Evolutionary conservation across 2,113 vertebrate species (phyloP), one percentile per base, ranked within the genome.

Genomic region (Caranx melampygus): DNA sequence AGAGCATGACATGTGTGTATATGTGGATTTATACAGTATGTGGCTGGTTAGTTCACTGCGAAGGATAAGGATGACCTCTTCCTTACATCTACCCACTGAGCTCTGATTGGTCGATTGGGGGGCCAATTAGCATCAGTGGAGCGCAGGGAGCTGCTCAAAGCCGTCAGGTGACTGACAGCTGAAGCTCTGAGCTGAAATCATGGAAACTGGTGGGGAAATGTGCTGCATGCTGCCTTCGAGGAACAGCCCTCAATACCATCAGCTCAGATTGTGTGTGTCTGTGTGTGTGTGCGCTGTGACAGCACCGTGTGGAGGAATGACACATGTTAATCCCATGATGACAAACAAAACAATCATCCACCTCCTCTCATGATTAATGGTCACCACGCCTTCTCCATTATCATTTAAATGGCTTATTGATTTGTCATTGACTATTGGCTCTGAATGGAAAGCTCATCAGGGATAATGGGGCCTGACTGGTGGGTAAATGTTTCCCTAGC

Each of bases 361-460:
- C 31, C 13, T 3, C 3, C 63, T 69, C 54, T 26, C 61, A 57
- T 59, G 63, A 87, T 72, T 57, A 87, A 87, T 71, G 86, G 58
- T 47, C 33, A 52, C 33, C 49, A 57, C 64, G 12, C 49, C 74
- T 45, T 21, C 72, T 31, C 67, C 73, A 72, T 92, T 92, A 87
- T 88, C 78, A 88, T 92, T 82, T 84, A 86, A 88, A 92, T 87
- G 58, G 65, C 51, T 69, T 89, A 90, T 89, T 75, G 89, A 93
- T 91, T 84, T 87, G 71, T 71, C 76, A 76, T 87, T 83, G 75
- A 65, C 67, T 40, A 21, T 31, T 20, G 33, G 55, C 73, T 88
- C 65, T 75, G 74, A 83, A 82, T 21, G 18, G 6, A 78, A 72
- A 75, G 55, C 21, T 62, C 75, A 62, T 88, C 63, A 60, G 73